Evolutionary conservation across 37 sponge, comb jelly and placozoan genomes (phyloP).

Genomic region (Petrosia ficiformis): DNA sequence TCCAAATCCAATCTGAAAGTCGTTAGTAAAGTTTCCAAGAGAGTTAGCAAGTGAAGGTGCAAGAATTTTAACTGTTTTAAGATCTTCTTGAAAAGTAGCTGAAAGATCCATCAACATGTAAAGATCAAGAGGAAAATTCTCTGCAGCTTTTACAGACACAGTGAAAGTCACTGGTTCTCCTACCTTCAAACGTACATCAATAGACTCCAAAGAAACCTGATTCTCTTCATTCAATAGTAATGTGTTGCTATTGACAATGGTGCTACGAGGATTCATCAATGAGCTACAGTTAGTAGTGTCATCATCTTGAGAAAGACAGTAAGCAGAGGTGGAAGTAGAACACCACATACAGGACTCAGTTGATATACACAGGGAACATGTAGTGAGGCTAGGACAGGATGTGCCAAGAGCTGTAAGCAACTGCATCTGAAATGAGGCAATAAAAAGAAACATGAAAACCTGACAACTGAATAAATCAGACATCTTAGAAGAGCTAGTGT

Average conservation of each 20-base stretch:
- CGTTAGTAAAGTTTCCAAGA: conserved; percentile 18
- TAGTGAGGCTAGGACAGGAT: not conserved
- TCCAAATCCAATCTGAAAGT: conserved; percentile 56
- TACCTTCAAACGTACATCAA: not conserved
- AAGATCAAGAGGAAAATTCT: conserved; percentile 48
- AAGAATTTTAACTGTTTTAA: conserved; percentile 16
- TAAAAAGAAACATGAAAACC: no score
- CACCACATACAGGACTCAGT: not conserved
- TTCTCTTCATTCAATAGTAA: not conserved
- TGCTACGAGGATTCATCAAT: not conserved
- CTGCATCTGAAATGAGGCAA: no score
- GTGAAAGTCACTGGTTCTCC: conserved; percentile 32
- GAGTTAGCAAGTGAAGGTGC: conserved; percentile 13
- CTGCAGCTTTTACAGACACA: conserved; percentile 3
- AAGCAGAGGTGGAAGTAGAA: not conserved
- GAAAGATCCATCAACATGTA: conserved; percentile 64
- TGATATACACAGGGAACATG: not conserved
- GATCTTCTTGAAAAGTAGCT: conserved; percentile 19
- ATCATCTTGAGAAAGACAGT: not conserved
- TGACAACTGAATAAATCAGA: no score
- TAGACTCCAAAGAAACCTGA: not conserved
- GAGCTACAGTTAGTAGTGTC: not conserved
- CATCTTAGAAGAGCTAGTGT: no score
- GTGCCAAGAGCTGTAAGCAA: no score
- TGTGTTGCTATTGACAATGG: not conserved